phyloP scores from a whole-genome alignment of 1,140 invertebrate species.

The Wasmannia auropunctata region DNA sequence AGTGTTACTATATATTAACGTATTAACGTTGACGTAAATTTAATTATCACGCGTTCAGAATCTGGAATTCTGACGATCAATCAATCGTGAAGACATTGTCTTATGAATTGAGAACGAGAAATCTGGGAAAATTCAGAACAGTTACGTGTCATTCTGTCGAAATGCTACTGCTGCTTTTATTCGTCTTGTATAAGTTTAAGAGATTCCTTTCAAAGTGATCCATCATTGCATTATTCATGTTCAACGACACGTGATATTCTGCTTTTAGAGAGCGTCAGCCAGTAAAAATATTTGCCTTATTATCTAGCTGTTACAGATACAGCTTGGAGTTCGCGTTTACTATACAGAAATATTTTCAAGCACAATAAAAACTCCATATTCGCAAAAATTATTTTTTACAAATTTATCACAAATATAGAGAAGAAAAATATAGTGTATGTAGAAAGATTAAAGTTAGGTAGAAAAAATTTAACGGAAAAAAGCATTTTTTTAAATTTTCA shows the following conservation, averaged over 20 bases:
- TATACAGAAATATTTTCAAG: neutral
- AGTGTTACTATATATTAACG: too few species aligned
- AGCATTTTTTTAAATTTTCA: neutral
- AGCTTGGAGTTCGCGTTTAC: neutral
- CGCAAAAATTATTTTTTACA: neutral
- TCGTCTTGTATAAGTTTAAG: neutral
- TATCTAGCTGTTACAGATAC: neutral
- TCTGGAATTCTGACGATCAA: neutral
- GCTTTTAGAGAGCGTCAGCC: neutral
- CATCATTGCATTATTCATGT: slow-evolving; percentile 13
- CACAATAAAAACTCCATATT: neutral
- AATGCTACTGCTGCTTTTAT: neutral
- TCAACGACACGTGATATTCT: neutral
- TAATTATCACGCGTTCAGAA: neutral
- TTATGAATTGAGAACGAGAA: neutral
- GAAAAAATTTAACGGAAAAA: neutral
- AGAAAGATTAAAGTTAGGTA: neutral
- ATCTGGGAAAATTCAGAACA: neutral
- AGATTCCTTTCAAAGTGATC: neutral
- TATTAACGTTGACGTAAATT: neutral
- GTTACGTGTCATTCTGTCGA: slow-evolving; percentile 15
- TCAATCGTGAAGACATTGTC: neutral
- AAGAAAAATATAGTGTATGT: neutral
- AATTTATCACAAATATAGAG: neutral
- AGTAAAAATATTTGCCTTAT: neutral